Conservation (phyloP, 2,888 invertebrate species). For the Meliscaeva auricollis region DNA sequence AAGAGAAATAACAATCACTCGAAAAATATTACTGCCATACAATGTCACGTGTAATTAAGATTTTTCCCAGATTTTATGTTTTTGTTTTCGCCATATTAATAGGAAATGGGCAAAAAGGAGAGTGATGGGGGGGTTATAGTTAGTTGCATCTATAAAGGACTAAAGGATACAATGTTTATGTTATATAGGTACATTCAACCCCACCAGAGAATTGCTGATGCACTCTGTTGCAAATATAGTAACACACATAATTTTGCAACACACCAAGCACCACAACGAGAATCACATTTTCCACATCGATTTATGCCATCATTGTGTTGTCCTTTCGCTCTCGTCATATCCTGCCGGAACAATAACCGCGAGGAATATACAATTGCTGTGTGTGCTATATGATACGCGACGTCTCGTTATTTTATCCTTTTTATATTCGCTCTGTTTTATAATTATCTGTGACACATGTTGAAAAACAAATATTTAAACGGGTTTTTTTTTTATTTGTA, state of each 20-base stretch:
- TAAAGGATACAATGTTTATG: constrained; percentile 1
- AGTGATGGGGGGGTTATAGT: not conserved
- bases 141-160: not conserved
- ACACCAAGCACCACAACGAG: constrained; percentile 6
- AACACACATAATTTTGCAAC: constrained; percentile 50
- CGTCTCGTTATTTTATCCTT: constrained; percentile 52
- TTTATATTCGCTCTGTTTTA: constrained; percentile 61
- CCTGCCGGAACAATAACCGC: constrained; percentile 59
- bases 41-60: constrained; percentile 75
- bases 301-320: constrained; percentile 65
- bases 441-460: constrained; percentile 75
- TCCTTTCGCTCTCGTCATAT: constrained; percentile 56
- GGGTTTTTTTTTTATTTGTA: constrained; percentile 25
- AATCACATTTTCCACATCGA: constrained; percentile 61
- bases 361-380: constrained; percentile 52
- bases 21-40: constrained; percentile 66
- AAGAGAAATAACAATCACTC: constrained; percentile 55
- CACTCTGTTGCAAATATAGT: not conserved
- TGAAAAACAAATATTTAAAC: constrained; percentile 74
- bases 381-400: constrained; percentile 56
- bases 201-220: not conserved
- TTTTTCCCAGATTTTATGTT: constrained; percentile 63
- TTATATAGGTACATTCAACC: no score
- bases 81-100: constrained; percentile 44
- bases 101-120: not conserved